phyloP scores from a whole-genome alignment of 2,113 vertebrate species.

The Pelecanoides urinatrix region DNA sequence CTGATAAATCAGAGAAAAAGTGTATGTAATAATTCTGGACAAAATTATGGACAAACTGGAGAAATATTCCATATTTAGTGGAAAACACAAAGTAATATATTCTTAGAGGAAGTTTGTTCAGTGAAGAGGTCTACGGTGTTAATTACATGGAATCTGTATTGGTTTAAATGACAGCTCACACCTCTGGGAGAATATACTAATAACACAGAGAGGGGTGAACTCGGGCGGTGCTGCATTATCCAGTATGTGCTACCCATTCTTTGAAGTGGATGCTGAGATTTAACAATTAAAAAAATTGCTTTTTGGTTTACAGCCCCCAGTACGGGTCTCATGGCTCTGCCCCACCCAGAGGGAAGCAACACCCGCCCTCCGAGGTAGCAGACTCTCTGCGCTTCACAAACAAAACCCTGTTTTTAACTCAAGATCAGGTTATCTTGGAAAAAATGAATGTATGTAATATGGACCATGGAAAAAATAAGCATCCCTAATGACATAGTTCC shows the following conservation, averaged over 20 bases:
- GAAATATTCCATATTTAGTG: neutral
- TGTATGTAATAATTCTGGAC: neutral
- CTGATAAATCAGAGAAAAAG: neutral
- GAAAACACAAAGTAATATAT: neutral
- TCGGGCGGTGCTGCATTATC: neutral
- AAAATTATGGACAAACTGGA: neutral
- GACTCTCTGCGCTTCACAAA: neutral
- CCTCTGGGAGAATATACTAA: neutral
- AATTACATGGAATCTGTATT: neutral
- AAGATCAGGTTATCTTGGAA: neutral
- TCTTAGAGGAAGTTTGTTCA: neutral
- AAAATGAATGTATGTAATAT: neutral
- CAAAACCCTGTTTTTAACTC: neutral
- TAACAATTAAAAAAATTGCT: neutral
- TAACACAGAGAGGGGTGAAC: neutral
- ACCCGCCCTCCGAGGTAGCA: rapidly evolving
- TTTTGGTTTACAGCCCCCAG: neutral
- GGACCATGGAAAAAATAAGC: neutral
- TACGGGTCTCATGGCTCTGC: rapidly evolving
- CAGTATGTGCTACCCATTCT: neutral
- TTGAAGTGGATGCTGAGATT: neutral
- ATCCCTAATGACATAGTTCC: neutral
- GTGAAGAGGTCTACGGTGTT: neutral
- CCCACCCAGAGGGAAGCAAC: rapidly evolving
- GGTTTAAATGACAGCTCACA: neutral